These are phyloP conservation scores for Armadillidium nasatum DNA, from an alignment of 1,140 invertebrate species.

Conservation along the genomic window DNA sequence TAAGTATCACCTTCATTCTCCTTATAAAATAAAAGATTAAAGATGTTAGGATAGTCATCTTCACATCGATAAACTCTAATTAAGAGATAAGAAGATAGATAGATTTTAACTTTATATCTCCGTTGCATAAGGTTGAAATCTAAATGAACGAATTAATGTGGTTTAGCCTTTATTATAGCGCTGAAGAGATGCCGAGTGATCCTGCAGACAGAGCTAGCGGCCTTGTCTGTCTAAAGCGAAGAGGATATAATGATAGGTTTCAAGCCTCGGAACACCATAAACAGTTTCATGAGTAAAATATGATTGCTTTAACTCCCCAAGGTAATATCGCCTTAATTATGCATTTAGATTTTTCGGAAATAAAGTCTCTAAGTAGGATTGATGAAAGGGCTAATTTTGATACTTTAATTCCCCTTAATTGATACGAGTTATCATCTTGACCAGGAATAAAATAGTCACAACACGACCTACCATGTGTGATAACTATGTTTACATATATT, in stretches of 20 bases:
- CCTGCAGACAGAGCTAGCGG: conserved; percentile 39
- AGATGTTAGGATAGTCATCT: conserved; percentile 5
- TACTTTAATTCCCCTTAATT: conserved; percentile 12
- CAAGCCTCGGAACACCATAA: conserved; percentile 43
- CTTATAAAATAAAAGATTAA: background rate
- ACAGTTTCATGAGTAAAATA: conserved; percentile 45
- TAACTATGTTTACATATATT: conserved; percentile 45
- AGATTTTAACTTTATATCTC: conserved; percentile 27
- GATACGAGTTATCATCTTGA: conserved; percentile 32
- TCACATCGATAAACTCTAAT: conserved; percentile 6
- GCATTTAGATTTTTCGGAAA: conserved; percentile 15
- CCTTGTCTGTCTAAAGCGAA: conserved; percentile 36
- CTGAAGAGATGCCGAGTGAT: conserved; percentile 32
- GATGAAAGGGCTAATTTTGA: conserved; percentile 32
- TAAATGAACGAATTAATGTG: conserved; percentile 10
- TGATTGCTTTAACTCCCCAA: conserved; percentile 36
- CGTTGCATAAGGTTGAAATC: conserved; percentile 33
- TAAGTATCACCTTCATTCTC: conserved; percentile 4
- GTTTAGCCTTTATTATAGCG: conserved; percentile 32
- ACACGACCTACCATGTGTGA: conserved; percentile 44
- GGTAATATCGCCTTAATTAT: conserved; percentile 33
- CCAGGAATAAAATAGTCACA: conserved; percentile 35
- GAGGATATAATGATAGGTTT: conserved; percentile 43
- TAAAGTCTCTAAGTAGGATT: conserved; percentile 29
- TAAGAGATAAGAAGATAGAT: conserved; percentile 30